Base-by-base conservation (phyloP, 2,888 invertebrate species). In the Aquatica leii region DNA sequence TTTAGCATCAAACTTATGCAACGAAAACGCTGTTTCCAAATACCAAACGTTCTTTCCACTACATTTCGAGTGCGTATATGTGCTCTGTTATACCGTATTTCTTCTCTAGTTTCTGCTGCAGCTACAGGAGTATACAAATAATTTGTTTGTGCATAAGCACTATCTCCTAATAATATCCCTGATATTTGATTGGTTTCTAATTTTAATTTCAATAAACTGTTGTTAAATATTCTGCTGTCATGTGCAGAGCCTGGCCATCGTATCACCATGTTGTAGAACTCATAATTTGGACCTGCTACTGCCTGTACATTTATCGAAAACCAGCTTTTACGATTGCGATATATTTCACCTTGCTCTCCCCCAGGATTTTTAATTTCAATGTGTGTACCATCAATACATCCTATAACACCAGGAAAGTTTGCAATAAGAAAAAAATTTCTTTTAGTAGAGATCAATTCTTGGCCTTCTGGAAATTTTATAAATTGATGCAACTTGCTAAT, bases 241-340 rank as follows among this genome's bases (percentile, higher is more conserved):
- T 68, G 68, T 24, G 57, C 51, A 17, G 65, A 62, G 18, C 65
- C 67, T 48, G 67, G 59, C 65, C 65, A 67, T 18, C 65, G 48
- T 12, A 56, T 54, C n/a, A 67, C 59, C n/a, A 66, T 65, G n/a
- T n/a, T n/a, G n/a, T n/a, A n/a, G n/a, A n/a, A n/a, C n/a, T n/a
- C n/a, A n/a, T n/a, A n/a, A n/a, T n/a, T n/a, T n/a, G n/a, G n/a
- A n/a, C n/a, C n/a, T n/a, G n/a, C n/a, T n/a, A n/a, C n/a, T n/a
- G n/a, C n/a, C n/a, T n/a, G n/a, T n/a, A n/a, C n/a, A n/a, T n/a
- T n/a, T n/a, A n/a, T n/a, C n/a, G n/a, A n/a, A 35, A 52, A 31
- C 41, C 52, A 62, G 14, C 52, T 46, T 41, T 65, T 65, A 12
- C 60, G 14, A 34, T 58, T 65, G 5, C 56, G 8, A 49, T 50